Evolutionary conservation across 2,113 vertebrate species (phyloP).

Genomic region (Grus americana): DNA sequence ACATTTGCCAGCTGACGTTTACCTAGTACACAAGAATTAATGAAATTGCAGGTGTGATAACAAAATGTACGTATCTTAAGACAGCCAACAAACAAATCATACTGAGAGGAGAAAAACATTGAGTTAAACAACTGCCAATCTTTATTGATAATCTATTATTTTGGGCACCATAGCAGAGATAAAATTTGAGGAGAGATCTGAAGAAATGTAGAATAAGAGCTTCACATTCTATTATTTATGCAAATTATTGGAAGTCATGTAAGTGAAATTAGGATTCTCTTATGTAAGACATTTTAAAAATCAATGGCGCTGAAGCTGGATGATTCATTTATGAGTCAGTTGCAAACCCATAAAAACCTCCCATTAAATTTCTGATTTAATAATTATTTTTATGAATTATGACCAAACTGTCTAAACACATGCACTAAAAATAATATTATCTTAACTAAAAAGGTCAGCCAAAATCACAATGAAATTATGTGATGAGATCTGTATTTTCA

Average conservation of each 20-base stretch:
- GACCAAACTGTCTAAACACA: not conserved
- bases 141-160: not conserved
- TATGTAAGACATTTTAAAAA: not conserved
- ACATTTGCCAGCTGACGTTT: not conserved
- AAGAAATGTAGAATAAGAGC: not conserved
- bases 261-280: not conserved
- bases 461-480: not conserved
- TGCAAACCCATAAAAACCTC: not conserved
- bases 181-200: not conserved
- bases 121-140: not conserved
- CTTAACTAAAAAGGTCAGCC: not conserved
- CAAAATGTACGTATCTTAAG: not conserved
- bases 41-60: not conserved
- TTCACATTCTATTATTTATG: not conserved
- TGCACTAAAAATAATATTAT: not conserved
- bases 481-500: not conserved
- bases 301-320: not conserved
- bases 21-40: not conserved
- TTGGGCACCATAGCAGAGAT: not conserved
- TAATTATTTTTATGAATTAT: not conserved
- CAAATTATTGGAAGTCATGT: not conserved
- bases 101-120: not conserved
- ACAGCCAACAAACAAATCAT: not conserved
- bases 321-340: constrained; percentile 17
- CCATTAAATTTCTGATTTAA: not conserved